Conservation (phyloP, 2,797 vertebrate species). For the Myotis findleyi region DNA sequence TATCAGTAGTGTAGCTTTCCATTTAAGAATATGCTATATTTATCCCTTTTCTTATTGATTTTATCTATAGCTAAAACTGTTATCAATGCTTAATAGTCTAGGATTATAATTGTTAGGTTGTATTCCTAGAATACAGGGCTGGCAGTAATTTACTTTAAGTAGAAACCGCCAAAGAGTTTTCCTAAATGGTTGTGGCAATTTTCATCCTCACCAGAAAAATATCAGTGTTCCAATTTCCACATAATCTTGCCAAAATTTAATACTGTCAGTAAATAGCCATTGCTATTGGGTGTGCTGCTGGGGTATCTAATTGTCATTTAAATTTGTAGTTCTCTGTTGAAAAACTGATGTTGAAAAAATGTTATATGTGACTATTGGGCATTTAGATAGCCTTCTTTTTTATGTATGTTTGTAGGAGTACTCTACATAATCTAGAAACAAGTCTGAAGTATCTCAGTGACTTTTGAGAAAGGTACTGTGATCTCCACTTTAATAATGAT, state of each 20-base stretch:
- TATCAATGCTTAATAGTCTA: not conserved
- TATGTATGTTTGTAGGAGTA: not conserved
- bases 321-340: not conserved
- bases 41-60: not conserved
- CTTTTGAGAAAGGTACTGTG: not conserved
- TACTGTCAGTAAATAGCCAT: not conserved
- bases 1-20: not conserved
- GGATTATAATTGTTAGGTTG: not conserved
- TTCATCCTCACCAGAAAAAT: not conserved
- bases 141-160: not conserved
- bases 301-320: not conserved
- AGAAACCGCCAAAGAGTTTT: not conserved
- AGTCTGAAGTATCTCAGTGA: not conserved
- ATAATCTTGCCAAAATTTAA: constrained; percentile 20
- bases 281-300: not conserved
- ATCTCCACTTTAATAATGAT: not conserved
- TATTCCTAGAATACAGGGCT: not conserved
- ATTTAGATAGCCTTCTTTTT: not conserved
- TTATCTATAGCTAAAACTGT: not conserved
- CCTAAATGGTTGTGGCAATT: not conserved
- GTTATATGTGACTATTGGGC: not conserved
- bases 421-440: not conserved
- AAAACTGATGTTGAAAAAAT: not conserved
- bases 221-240: not conserved
- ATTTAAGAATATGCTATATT: not conserved